Evolutionary conservation across 1,140 invertebrate species (phyloP).

Genomic region (Zaprionus kolodkinae): DNA sequence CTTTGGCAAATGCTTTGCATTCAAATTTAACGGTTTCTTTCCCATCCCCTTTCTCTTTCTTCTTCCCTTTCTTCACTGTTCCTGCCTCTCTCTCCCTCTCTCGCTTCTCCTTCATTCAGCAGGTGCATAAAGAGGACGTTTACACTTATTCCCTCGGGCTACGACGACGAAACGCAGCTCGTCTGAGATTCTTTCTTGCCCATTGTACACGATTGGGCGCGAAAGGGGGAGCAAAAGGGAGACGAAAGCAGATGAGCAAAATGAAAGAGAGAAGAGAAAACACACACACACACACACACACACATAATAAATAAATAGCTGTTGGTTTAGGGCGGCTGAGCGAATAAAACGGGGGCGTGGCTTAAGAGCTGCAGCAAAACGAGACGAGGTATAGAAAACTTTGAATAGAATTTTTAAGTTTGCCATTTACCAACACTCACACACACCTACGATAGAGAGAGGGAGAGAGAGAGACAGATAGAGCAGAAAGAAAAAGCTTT

Average conservation of each 20-base stretch:
- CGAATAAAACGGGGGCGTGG: neutral
- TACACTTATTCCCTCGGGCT: neutral
- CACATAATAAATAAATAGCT: slow-evolving; percentile 76
- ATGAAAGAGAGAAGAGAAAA: neutral
- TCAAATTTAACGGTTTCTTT: neutral
- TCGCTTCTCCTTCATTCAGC: neutral
- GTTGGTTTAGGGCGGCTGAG: slow-evolving; percentile 26
- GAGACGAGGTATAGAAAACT: slow-evolving; percentile 61
- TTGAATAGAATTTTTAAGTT: slow-evolving; percentile 82
- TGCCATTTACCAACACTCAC: slow-evolving; percentile 70
- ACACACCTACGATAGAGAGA: slow-evolving; percentile 43
- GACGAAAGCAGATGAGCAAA: neutral
- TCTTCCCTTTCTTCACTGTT: too few species aligned
- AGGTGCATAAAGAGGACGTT: slow-evolving; percentile 9
- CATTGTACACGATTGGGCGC: slow-evolving; percentile 36
- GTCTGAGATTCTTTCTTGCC: slow-evolving; percentile 30
- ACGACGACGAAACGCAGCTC: neutral
- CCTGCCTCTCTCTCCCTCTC: neutral
- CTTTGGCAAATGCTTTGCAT: neutral
- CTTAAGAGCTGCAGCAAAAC: slow-evolving; percentile 7
- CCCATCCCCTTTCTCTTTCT: neutral
- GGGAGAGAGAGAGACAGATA: slow-evolving; percentile 40
- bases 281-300: too few species aligned
- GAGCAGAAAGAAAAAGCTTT: slow-evolving; percentile 61
- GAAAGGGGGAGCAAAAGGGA: neutral